Conservation (phyloP, 2,888 invertebrate genomes). For the Rhagonycha lutea region DNA sequence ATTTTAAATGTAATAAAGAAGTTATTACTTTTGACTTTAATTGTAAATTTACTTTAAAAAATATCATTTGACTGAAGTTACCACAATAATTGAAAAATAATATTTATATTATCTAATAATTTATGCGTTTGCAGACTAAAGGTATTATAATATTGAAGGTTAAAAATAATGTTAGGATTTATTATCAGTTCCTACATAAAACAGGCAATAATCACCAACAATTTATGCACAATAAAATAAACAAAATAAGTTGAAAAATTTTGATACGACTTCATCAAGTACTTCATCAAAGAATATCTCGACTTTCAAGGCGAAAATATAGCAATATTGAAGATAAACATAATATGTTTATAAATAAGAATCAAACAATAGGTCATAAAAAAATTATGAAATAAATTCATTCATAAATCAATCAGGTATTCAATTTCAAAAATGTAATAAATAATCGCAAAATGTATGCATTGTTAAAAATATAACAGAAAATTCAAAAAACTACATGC, state of each 20-base stretch:
- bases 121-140: not conserved
- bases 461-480: not conserved
- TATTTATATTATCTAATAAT: not conserved
- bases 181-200: not conserved
- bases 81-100: not conserved
- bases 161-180: conserved; percentile 1
- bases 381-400: not conserved
- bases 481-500: not conserved
- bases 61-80: not conserved
- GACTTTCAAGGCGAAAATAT: no score
- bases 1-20: no score
- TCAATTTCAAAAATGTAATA: not conserved
- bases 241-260: not conserved
- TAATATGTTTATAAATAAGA: no score
- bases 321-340: no score
- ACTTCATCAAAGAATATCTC: not conserved
- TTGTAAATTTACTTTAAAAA: no score
- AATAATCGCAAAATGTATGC: not conserved
- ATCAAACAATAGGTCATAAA: no score
- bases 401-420: not conserved
- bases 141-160: not conserved
- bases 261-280: not conserved
- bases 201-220: not conserved
- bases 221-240: not conserved
- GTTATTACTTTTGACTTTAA: no score